Conservation (phyloP, 2,113 vertebrate species). For the Brachirus orientalis region DNA sequence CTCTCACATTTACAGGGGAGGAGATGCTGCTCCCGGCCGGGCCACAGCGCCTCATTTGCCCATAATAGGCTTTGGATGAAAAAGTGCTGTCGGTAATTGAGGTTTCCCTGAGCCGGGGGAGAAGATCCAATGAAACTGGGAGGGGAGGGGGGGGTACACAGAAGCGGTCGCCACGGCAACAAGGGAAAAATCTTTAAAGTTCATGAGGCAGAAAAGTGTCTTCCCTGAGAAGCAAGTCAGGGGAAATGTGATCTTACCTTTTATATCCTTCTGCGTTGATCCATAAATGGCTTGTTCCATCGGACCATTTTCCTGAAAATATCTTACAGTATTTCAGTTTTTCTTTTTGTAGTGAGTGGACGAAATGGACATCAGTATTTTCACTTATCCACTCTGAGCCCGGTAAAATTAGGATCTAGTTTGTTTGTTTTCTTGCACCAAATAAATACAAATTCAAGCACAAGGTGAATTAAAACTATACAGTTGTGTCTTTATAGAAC, state of each 20-base stretch:
- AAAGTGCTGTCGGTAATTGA: conserved; percentile 78
- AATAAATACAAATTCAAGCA: too few relatives aligned
- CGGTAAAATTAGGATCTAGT: too few relatives aligned
- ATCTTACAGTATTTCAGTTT: too few relatives aligned
- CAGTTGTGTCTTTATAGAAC: too few relatives aligned
- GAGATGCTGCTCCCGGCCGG: conserved; percentile 63
- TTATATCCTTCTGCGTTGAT: conserved; percentile 57
- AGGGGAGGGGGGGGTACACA: conserved; percentile 68
- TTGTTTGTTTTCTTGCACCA: too few relatives aligned
- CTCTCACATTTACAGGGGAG: conserved; percentile 77
- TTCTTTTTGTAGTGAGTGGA: too few relatives aligned
- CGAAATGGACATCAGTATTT: too few relatives aligned
- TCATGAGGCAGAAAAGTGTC: conserved; percentile 67
- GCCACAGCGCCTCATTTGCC: conserved; percentile 72
- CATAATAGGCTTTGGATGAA: conserved; percentile 82
- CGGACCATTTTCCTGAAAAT: neutral
- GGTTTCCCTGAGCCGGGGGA: conserved; percentile 73
- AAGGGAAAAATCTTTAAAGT: conserved; percentile 49
- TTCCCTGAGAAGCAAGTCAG: conserved; percentile 47
- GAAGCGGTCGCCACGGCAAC: conserved; percentile 64
- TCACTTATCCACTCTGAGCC: too few relatives aligned
- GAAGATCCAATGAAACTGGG: conserved; percentile 66
- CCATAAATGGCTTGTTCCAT: conserved; percentile 24
- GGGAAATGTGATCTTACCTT: conserved; percentile 69
- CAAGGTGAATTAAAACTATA: too few relatives aligned